Evolutionary conservation across 2,888 invertebrate species (phyloP).

Genomic region (Harpalus rubripes): DNA sequence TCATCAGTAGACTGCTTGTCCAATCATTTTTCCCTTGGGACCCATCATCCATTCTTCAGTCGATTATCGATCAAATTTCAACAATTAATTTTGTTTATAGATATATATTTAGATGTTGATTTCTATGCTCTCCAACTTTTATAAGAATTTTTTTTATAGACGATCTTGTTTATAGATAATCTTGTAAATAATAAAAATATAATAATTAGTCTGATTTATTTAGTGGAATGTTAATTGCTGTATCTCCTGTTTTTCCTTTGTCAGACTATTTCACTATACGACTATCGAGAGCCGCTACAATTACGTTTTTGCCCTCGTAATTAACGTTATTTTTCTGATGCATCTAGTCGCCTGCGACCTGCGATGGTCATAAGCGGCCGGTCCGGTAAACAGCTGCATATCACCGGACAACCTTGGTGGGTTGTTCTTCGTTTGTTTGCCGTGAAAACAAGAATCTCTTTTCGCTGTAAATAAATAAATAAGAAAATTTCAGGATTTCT

Average conservation of each 20-base stretch:
- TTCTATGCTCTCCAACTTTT: too few relatives aligned
- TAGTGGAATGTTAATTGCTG: slow-evolving; percentile 19
- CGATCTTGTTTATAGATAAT: background rate
- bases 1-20: too few relatives aligned
- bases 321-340: slow-evolving; percentile 30
- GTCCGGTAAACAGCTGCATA: slow-evolving; percentile 26
- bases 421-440: slow-evolving; percentile 50
- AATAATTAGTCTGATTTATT: slow-evolving; percentile 4
- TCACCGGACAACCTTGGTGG: slow-evolving; percentile 57
- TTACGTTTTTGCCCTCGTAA: slow-evolving; percentile 39
- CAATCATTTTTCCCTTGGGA: too few relatives aligned
- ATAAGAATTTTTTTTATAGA: too few relatives aligned
- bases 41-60: too few relatives aligned
- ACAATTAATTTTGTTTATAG: too few relatives aligned
- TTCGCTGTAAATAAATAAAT: slow-evolving; percentile 59
- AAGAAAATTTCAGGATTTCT: slow-evolving; percentile 49
- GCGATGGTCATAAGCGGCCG: slow-evolving; percentile 19
- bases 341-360: slow-evolving; percentile 14
- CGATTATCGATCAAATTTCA: too few relatives aligned
- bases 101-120: too few relatives aligned
- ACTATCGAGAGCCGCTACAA: slow-evolving; percentile 20
- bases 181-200: background rate
- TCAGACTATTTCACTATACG: background rate
- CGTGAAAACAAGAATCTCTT: slow-evolving; percentile 61
- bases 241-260: background rate